Percentiles rank a stretch among this genome's conserved stretches.
phyloP scores from a whole-genome alignment of 1,140 invertebrate genomes.

The Ostrea edulis region DNA sequence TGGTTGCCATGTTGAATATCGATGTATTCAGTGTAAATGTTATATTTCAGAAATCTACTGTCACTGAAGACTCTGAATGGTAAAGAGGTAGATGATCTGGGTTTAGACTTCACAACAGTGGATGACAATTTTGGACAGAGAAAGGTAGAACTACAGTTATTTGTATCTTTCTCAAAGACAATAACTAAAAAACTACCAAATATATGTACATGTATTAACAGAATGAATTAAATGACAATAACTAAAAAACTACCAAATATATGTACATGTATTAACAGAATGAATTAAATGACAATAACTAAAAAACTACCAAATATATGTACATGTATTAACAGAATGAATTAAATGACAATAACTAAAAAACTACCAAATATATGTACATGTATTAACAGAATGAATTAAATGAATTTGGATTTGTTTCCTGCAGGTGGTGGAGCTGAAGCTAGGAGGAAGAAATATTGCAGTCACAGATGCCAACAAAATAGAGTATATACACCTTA shows the following conservation, averaged over 20 bases:
- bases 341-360: background rate
- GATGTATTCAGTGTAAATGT: background rate
- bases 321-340: too few relatives aligned
- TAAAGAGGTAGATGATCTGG: constrained; percentile 81
- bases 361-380: too few relatives aligned
- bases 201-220: too few relatives aligned
- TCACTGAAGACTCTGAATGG: constrained; percentile 88
- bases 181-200: too few relatives aligned
- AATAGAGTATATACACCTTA: constrained; percentile 97
- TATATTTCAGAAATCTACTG: constrained; percentile 86
- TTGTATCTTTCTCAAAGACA: background rate
- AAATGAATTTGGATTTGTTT: background rate
- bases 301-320: too few relatives aligned
- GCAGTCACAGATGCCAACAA: constrained; percentile 93
- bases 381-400: too few relatives aligned
- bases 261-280: too few relatives aligned
- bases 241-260: too few relatives aligned
- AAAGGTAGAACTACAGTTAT: constrained; percentile 80
- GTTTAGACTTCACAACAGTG: constrained; percentile 95
- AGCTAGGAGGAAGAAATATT: constrained; percentile 93
- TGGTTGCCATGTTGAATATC: background rate
- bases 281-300: background rate
- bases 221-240: background rate
- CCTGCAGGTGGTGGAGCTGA: constrained; percentile 90
- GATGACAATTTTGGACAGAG: constrained; percentile 95